Conservation (phyloP, 1,140 invertebrate species). For the Babylonia areolata region DNA sequence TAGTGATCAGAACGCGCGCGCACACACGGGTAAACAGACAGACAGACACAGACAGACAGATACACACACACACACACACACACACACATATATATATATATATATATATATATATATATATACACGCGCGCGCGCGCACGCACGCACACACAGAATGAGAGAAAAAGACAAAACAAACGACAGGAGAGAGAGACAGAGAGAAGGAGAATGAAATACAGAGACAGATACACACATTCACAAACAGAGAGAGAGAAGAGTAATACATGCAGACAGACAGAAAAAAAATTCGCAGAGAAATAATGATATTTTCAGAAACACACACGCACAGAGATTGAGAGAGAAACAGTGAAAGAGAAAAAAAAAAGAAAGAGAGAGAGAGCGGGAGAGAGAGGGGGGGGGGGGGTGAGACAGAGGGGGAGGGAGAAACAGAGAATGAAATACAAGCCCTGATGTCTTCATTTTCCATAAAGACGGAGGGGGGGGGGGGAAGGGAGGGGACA, state of each 20-base stretch:
- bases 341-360: not conserved
- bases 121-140: not conserved
- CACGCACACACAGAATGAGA: not conserved
- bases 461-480: not conserved
- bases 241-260: too few species aligned
- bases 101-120: not conserved
- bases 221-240: too few species aligned
- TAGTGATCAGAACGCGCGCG: too few species aligned
- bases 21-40: not conserved
- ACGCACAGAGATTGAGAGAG: not conserved
- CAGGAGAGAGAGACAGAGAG: too few species aligned
- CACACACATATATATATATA: not conserved
- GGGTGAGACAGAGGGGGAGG: not conserved
- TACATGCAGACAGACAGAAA: too few species aligned
- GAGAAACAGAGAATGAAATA: not conserved
- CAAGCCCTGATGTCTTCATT: too few species aligned
- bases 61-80: conserved; percentile 19
- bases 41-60: not conserved
- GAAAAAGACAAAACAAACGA: too few species aligned
- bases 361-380: not conserved
- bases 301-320: too few species aligned
- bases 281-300: too few species aligned
- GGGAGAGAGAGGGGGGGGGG: not conserved
- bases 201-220: too few species aligned
- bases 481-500: not conserved